Evolutionary conservation across 2,113 vertebrate genomes (phyloP).

Genomic region (Alaudala cheleensis): DNA sequence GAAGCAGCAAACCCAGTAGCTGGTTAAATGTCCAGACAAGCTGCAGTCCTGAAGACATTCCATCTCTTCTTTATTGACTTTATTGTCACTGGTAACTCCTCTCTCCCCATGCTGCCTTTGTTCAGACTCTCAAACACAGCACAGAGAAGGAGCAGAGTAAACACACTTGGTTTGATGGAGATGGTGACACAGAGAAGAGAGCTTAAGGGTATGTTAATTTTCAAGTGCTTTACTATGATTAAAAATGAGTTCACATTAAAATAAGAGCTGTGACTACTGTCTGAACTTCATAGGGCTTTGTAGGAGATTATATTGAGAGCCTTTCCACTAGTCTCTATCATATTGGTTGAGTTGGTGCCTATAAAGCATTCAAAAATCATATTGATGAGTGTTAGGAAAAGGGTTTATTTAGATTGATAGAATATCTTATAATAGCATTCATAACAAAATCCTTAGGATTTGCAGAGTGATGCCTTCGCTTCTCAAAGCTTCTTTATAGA

Average conservation of each 20-base stretch:
- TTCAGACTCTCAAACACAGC: not conserved
- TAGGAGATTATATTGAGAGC: not conserved
- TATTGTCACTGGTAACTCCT: not conserved
- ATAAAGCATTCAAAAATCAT: not conserved
- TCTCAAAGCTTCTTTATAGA: not conserved
- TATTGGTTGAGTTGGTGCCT: not conserved
- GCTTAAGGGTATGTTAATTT: constrained; percentile 22
- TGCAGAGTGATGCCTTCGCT: not conserved
- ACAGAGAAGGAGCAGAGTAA: not conserved
- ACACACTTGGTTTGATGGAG: not conserved
- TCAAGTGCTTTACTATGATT: constrained; percentile 10
- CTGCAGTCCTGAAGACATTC: not conserved
- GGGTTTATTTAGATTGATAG: not conserved
- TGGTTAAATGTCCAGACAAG: not conserved
- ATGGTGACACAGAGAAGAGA: not conserved
- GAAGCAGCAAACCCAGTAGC: not conserved
- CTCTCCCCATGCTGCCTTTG: not conserved
- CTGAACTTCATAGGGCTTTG: not conserved
- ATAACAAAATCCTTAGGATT: not conserved
- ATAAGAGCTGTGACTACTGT: not conserved
- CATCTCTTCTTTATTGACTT: not conserved
- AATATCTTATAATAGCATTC: not conserved
- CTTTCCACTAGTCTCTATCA: not conserved
- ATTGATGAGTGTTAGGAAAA: not conserved
- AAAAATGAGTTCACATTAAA: constrained; percentile 17